A percentile compares a stretch with the other conserved stretches of the same genome.
Evolutionary conservation across 2,888 invertebrate species (phyloP).

Genomic region (Priocnemis perturbator): DNA sequence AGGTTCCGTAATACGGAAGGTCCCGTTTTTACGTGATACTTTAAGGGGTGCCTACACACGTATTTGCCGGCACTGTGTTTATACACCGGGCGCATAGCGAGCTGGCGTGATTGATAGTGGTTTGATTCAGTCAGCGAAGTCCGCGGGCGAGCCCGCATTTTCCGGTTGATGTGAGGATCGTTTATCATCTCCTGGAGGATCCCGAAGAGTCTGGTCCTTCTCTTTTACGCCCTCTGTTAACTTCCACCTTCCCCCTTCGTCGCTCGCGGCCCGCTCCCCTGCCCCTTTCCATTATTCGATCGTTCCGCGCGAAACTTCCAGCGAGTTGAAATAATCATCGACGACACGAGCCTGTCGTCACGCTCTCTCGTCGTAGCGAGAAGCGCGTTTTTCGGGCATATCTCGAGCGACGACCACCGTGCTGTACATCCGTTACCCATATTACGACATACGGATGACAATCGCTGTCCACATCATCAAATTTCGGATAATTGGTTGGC

Average conservation of each 20-base stretch:
- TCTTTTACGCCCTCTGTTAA: conserved; percentile 19
- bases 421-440: conserved; percentile 14
- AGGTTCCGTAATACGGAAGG: conserved; percentile 32
- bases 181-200: conserved; percentile 63
- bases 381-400: background rate
- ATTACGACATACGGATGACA: conserved; percentile 17
- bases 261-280: background rate
- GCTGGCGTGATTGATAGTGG: conserved; percentile 67
- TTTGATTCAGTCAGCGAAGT: conserved; percentile 68
- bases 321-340: conserved; percentile 9
- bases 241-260: conserved; percentile 7
- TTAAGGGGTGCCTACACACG: conserved; percentile 35
- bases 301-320: conserved; percentile 6
- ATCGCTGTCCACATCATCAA: conserved; percentile 35
- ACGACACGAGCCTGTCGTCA: conserved; percentile 6
- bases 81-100: conserved; percentile 24
- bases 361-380: background rate
- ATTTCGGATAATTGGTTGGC: conserved; percentile 40
- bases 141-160: conserved; percentile 61
- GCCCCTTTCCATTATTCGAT: background rate
- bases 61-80: conserved; percentile 26
- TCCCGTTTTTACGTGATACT: conserved; percentile 31
- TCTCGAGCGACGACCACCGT: background rate
- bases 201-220: conserved; percentile 26
- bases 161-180: conserved; percentile 67